phyloP scores from a whole-genome alignment of 2,888 invertebrate species.

The Odontothrips loti region DNA sequence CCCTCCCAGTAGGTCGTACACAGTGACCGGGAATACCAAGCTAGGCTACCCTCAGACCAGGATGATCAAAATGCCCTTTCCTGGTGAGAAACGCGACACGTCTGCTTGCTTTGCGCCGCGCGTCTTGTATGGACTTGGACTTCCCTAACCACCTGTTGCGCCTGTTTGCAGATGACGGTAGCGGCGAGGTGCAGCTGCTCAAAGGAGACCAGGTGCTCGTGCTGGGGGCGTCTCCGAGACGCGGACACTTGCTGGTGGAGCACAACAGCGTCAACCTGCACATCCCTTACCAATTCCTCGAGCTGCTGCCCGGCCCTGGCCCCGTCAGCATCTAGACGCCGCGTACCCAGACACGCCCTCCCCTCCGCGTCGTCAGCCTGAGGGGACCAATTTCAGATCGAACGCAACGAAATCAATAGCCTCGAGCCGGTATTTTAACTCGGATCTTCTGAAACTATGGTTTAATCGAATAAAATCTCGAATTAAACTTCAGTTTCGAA shows the following conservation, averaged over 20 bases:
- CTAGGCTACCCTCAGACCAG: slow-evolving; percentile 89
- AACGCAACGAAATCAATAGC: not conserved
- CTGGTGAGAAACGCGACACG: slow-evolving; percentile 49
- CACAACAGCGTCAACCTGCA: slow-evolving; percentile 68
- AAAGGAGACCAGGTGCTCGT: slow-evolving; percentile 85
- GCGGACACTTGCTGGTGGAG: slow-evolving; percentile 85
- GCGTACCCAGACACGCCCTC: not conserved
- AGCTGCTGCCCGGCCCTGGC: slow-evolving; percentile 54
- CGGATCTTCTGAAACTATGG: too few relatives aligned
- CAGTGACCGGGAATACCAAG: slow-evolving; percentile 84
- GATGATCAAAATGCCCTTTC: slow-evolving; percentile 84
- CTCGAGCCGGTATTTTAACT: too few relatives aligned
- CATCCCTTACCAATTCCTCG: slow-evolving; percentile 79
- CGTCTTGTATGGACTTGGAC: too few relatives aligned
- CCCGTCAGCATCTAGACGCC: not conserved
- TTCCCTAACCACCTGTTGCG: slow-evolving; percentile 4
- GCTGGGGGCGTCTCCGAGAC: slow-evolving; percentile 77
- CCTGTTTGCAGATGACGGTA: slow-evolving; percentile 46
- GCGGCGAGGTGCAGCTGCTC: slow-evolving; percentile 59
- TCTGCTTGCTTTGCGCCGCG: not conserved
- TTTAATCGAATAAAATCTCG: too few relatives aligned
- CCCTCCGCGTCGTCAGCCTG: not conserved
- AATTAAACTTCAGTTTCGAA: too few relatives aligned
- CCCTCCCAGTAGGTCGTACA: slow-evolving; percentile 85
- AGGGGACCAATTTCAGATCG: not conserved